Evolutionary conservation across 2,113 vertebrate genomes (phyloP).

Genomic region (Vulpes ferrilata): DNA sequence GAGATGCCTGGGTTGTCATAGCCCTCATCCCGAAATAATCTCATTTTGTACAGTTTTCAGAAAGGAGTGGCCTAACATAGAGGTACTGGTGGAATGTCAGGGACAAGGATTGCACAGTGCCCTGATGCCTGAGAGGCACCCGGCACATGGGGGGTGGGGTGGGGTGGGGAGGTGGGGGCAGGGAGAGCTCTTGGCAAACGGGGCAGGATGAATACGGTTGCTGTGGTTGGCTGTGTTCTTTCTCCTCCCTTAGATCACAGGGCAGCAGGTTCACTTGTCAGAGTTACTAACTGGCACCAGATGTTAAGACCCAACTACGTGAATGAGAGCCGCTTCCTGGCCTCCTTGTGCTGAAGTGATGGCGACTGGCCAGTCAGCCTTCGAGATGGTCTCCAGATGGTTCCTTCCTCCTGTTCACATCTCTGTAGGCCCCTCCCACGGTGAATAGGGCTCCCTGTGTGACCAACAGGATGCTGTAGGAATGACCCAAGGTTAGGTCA

Average conservation of each 20-base stretch:
- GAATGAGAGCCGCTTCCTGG: neutral
- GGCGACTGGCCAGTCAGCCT: neutral
- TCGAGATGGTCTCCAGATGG: neutral
- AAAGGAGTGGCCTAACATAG: neutral
- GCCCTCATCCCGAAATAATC: neutral
- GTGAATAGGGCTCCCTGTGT: fast-evolving
- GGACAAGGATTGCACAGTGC: fast-evolving
- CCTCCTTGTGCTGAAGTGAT: neutral
- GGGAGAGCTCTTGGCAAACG: fast-evolving
- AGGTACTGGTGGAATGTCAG: neutral
- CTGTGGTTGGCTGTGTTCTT: neutral
- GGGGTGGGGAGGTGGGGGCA: no score
- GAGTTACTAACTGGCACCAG: neutral
- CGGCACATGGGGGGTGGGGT: no score
- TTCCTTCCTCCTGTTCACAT: neutral
- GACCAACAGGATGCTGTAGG: neutral
- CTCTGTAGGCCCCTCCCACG: neutral
- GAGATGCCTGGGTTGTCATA: neutral
- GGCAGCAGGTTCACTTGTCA: neutral
- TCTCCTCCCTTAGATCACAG: neutral
- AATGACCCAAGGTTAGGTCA: neutral
- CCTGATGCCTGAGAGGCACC: fast-evolving
- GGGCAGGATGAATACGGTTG: fast-evolving
- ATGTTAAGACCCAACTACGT: neutral
- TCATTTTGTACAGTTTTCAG: neutral